phyloP scores from a whole-genome alignment of 2,888 invertebrate species.

The Meghimatium bilineatum region DNA sequence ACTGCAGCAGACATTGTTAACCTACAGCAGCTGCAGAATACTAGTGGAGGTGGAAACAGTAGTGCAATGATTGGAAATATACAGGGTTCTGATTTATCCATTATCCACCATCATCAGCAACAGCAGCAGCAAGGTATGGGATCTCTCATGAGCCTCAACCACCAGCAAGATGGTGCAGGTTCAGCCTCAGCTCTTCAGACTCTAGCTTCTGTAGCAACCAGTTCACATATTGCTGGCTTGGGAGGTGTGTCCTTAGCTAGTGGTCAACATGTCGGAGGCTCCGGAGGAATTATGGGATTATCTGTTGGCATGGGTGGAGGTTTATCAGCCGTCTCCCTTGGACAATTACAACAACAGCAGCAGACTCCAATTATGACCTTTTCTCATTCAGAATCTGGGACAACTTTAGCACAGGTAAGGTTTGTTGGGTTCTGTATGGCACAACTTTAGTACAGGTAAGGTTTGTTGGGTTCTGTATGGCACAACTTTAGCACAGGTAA shows the following conservation, averaged over 20 bases:
- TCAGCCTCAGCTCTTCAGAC: conserved; percentile 45
- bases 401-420: conserved; percentile 21
- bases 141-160: conserved; percentile 27
- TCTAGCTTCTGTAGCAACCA: conserved; percentile 46
- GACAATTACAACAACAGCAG: conserved; percentile 37
- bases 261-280: conserved; percentile 2
- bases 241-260: conserved; percentile 21
- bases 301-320: conserved; percentile 34
- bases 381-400: conserved; percentile 35
- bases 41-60: background rate
- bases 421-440: background rate
- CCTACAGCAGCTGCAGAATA: conserved; percentile 29
- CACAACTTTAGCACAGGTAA: conserved; percentile 18
- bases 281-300: conserved; percentile 25
- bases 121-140: conserved; percentile 28
- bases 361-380: conserved; percentile 41
- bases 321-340: conserved; percentile 27
- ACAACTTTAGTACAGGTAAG: conserved; percentile 19
- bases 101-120: conserved; percentile 36
- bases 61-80: conserved; percentile 20
- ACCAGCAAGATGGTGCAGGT: conserved; percentile 28
- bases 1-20: conserved; percentile 28
- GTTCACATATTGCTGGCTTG: conserved; percentile 39
- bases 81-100: conserved; percentile 19
- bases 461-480: background rate